Conservation (phyloP, 2,113 vertebrate genomes). For the Nibea coibor region DNA sequence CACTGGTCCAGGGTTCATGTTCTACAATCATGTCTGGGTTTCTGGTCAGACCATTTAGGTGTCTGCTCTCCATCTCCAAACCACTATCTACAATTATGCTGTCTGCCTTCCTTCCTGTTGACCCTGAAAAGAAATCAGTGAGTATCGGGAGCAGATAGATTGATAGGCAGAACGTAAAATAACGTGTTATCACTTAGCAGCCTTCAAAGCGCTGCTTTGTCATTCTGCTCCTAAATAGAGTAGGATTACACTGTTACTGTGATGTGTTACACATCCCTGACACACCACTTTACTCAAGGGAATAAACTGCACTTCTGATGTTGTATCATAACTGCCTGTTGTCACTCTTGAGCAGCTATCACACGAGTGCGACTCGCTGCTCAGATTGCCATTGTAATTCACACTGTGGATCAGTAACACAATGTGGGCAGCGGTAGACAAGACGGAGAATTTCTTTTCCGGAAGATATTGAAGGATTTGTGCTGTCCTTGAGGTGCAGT, state of each 20-base stretch:
- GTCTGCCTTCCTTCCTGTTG: not conserved
- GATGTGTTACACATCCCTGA: not conserved
- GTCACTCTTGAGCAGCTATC: constrained; percentile 19
- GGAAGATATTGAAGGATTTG: constrained; percentile 24
- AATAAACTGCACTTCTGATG: constrained; percentile 17
- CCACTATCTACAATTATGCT: too few species aligned
- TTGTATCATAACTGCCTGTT: constrained; percentile 16
- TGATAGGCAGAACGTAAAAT: not conserved
- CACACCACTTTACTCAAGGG: not conserved
- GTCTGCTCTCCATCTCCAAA: too few species aligned
- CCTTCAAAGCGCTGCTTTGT: not conserved
- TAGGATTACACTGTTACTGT: not conserved
- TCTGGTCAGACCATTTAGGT: too few species aligned
- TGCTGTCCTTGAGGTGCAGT: not conserved
- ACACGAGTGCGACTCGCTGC: constrained; percentile 5
- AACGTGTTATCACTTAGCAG: not conserved
- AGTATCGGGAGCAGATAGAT: not conserved
- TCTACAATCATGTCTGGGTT: too few species aligned
- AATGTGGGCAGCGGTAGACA: constrained; percentile 25
- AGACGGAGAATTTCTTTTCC: not conserved
- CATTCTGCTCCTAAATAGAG: not conserved
- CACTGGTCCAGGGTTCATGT: too few species aligned
- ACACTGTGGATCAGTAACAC: constrained; percentile 22
- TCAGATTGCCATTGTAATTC: constrained; percentile 17
- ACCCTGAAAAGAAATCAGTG: not conserved